Evolutionary conservation across 2,113 vertebrate genomes (phyloP).

Genomic region (Motacilla alba): DNA sequence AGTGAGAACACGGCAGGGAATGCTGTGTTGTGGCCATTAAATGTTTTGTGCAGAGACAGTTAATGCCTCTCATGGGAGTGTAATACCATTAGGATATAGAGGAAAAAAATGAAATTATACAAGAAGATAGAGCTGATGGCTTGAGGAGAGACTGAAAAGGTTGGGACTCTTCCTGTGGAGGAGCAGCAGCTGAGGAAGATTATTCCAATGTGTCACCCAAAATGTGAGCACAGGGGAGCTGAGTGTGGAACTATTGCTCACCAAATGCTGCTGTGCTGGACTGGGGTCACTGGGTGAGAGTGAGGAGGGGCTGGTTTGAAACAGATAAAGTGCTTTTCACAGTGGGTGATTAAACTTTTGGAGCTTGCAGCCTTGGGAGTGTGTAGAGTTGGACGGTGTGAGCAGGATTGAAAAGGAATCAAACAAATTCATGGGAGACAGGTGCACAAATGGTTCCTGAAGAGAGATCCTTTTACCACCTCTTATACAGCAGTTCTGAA

Average conservation of each 20-base stretch:
- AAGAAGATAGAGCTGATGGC: not conserved
- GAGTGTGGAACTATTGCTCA: not conserved
- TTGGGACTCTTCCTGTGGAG: not conserved
- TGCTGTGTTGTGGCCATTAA: not conserved
- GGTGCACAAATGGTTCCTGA: not conserved
- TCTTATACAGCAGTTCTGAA: not conserved
- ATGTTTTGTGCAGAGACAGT: not conserved
- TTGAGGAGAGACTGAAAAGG: not conserved
- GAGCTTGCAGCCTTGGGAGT: not conserved
- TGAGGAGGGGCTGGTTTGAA: not conserved
- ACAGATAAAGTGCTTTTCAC: not conserved
- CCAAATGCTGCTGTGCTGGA: not conserved
- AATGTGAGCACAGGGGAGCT: not conserved
- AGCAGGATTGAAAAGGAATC: not conserved
- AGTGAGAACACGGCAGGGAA: not conserved
- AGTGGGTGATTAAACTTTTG: not conserved
- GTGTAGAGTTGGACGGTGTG: not conserved
- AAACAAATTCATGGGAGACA: not conserved
- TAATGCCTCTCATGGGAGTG: not conserved
- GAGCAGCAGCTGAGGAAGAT: not conserved
- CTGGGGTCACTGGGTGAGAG: not conserved
- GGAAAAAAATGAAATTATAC: not conserved
- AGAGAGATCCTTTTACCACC: not conserved
- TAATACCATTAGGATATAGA: not conserved
- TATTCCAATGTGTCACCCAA: not conserved